These are phyloP conservation scores for Myiothlypis coronata DNA, from an alignment of 2,797 vertebrate species.

Conservation along the genomic window DNA sequence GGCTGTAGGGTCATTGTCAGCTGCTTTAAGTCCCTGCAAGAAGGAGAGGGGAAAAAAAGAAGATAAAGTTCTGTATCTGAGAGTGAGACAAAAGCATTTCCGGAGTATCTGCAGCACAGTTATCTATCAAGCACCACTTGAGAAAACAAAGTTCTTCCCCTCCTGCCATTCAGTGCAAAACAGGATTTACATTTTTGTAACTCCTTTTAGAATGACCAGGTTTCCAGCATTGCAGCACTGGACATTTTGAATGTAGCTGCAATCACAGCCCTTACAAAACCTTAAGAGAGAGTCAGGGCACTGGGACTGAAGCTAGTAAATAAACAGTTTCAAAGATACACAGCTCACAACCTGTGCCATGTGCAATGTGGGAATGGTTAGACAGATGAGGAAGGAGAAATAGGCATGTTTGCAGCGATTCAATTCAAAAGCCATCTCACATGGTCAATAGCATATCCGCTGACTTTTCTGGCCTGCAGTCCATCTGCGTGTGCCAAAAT, in stretches of 20 bases:
- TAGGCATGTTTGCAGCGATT: neutral
- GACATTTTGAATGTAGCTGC: neutral
- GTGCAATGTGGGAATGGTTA: neutral
- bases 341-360: neutral
- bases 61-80: neutral
- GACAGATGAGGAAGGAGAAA: neutral
- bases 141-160: neutral
- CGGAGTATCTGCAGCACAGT: accelerated
- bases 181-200: neutral
- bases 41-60: neutral
- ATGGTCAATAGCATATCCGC: neutral
- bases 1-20: conserved; percentile 95
- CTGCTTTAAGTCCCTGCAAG: conserved; percentile 93
- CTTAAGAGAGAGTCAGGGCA: neutral
- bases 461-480: neutral
- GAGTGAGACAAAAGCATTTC: neutral
- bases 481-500: neutral
- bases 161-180: neutral
- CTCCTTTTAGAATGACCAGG: neutral
- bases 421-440: neutral
- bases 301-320: neutral
- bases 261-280: neutral
- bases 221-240: neutral
- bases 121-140: neutral
- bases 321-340: neutral